Conservation (phyloP, 2,797 vertebrate species). For the Gadopsis marmoratus region DNA sequence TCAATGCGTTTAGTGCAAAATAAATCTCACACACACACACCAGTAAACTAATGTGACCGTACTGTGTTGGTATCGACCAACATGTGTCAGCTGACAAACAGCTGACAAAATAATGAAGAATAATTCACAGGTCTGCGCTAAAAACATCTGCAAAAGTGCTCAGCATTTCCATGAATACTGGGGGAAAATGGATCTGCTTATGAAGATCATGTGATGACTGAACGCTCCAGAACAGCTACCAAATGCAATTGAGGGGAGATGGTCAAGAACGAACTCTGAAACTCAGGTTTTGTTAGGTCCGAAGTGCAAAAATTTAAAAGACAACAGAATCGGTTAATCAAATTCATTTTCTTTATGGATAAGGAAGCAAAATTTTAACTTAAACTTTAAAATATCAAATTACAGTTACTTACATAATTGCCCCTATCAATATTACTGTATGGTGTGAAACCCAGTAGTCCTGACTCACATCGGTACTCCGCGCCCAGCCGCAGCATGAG, state of each 20-base stretch:
- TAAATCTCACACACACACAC: constrained; percentile 5
- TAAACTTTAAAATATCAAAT: constrained; percentile 7
- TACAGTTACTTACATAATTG: not conserved
- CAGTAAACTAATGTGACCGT: not conserved
- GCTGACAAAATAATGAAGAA: not conserved
- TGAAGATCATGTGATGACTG: not conserved
- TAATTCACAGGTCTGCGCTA: not conserved
- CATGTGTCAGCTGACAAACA: not conserved
- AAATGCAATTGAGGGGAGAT: not conserved
- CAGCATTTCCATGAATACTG: not conserved
- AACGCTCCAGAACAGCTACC: not conserved
- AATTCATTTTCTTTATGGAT: not conserved
- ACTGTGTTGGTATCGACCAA: not conserved
- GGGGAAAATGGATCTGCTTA: not conserved
- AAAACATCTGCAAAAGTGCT: not conserved
- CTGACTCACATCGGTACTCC: constrained; percentile 95
- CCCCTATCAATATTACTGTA: too few species aligned
- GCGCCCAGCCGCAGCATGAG: constrained; percentile 97
- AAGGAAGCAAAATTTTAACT: not conserved
- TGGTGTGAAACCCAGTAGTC: not conserved
- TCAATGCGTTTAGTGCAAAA: constrained; percentile 10
- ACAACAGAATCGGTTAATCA: too few species aligned
- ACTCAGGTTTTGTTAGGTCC: not conserved
- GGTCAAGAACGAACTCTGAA: not conserved
- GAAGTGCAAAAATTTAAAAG: too few species aligned